These are phyloP conservation scores for Notamacropus eugenii DNA, from an alignment of 2,797 vertebrate genomes.

Conservation along the genomic window DNA sequence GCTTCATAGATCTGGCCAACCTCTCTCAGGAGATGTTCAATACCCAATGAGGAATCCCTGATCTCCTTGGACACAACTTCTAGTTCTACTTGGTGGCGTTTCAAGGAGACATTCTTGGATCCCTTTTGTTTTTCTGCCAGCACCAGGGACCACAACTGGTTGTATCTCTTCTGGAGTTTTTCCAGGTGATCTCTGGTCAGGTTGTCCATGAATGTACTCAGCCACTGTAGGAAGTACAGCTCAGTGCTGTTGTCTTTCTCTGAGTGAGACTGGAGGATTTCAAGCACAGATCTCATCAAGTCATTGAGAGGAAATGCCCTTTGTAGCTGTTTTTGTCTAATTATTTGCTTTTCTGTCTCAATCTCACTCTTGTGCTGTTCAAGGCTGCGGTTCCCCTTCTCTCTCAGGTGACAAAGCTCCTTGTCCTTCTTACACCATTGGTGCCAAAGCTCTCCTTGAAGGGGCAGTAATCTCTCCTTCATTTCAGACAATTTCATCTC, in stretches of 20 bases:
- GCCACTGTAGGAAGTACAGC: slow-evolving; percentile 87
- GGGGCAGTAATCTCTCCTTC: slow-evolving; percentile 83
- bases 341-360: slow-evolving; percentile 53
- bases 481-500: slow-evolving; percentile 70
- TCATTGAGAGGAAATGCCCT: slow-evolving; percentile 70
- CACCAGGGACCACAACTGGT: slow-evolving; percentile 75
- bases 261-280: slow-evolving; percentile 67
- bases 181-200: slow-evolving; percentile 68
- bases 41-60: slow-evolving; percentile 77
- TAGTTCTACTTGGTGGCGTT: slow-evolving; percentile 64
- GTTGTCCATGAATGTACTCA: slow-evolving; percentile 78
- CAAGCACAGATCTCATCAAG: slow-evolving; percentile 78
- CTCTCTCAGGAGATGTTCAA: slow-evolving; percentile 86
- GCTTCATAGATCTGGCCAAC: slow-evolving; percentile 87
- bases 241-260: slow-evolving; percentile 61
- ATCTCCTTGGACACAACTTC: slow-evolving; percentile 77
- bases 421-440: slow-evolving; percentile 86
- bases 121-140: slow-evolving; percentile 75
- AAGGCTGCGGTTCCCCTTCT: slow-evolving; percentile 80
- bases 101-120: background rate
- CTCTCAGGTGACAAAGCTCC: slow-evolving; percentile 82
- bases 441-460: slow-evolving; percentile 87
- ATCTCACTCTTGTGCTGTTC: slow-evolving; percentile 83
- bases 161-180: slow-evolving; percentile 70
- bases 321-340: slow-evolving; percentile 69